These are phyloP conservation scores for Cephus pygmeus DNA, from an alignment of 2,888 invertebrate genomes.

Conservation along the genomic window DNA sequence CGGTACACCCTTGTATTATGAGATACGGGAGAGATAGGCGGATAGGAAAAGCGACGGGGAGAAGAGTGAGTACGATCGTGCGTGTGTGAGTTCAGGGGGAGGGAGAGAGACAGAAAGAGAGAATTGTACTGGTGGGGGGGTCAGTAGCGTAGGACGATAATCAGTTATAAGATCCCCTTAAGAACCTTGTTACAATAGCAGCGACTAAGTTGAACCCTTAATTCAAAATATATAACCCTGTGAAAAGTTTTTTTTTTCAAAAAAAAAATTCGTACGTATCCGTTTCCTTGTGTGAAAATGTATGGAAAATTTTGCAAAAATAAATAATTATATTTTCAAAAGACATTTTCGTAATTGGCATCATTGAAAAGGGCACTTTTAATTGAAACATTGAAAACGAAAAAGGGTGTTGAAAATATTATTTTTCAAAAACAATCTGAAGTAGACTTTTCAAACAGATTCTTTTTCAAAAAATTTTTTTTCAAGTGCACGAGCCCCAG, in stretches of 20 bases:
- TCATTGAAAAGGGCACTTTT: neutral
- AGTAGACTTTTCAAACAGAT: neutral
- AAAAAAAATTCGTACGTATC: neutral
- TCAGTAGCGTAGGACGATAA: conserved; percentile 28
- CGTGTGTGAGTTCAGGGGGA: conserved; percentile 1
- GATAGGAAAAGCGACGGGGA: conserved; percentile 1
- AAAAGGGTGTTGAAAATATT: neutral
- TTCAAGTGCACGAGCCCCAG: neutral
- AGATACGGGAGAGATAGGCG: conserved; percentile 7
- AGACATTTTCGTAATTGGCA: neutral
- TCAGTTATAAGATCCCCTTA: neutral
- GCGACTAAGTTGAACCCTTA: neutral
- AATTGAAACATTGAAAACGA: neutral
- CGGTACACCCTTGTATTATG: conserved; percentile 2
- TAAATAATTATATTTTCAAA: neutral
- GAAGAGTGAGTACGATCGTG: neutral
- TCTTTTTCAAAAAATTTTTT: neutral
- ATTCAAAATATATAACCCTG: neutral
- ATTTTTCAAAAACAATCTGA: neutral
- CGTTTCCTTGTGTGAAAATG: neutral
- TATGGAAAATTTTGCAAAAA: neutral
- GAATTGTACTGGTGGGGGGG: neutral
- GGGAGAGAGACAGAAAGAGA: conserved; percentile 8
- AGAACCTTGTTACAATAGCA: neutral
- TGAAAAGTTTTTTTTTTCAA: neutral